These are phyloP conservation scores for Erinaceus europaeus DNA, from an alignment of 2,113 vertebrate species.

Conservation along the genomic window DNA sequence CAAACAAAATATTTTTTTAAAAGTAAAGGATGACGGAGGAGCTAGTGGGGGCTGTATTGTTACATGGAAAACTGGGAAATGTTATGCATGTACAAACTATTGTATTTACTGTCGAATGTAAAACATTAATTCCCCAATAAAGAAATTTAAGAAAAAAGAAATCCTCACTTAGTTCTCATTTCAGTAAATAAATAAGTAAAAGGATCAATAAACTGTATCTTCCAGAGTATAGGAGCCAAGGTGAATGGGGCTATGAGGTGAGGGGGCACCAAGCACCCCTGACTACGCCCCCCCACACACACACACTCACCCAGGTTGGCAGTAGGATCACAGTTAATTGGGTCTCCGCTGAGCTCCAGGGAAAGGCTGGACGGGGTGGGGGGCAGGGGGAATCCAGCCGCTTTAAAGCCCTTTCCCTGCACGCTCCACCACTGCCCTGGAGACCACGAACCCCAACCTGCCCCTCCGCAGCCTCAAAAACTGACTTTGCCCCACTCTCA, in stretches of 20 bases:
- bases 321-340: conserved; percentile 65
- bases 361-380: conserved; percentile 64
- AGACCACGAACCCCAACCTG: not conserved
- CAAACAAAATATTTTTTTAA: no score
- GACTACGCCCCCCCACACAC: not conserved
- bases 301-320: not conserved
- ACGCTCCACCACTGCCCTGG: not conserved
- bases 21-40: no score
- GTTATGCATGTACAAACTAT: no score
- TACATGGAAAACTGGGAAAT: no score
- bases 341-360: conserved; percentile 66
- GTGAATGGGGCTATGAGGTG: not conserved
- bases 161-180: not conserved
- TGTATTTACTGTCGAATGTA: no score
- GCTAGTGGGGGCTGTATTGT: no score
- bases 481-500: not conserved
- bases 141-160: no score
- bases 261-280: not conserved
- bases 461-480: not conserved
- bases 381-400: no score
- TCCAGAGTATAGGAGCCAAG: not conserved
- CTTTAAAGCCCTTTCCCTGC: no score
- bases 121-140: no score
- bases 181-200: not conserved
- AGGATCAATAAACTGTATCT: no score